phyloP scores from a whole-genome alignment of 2,797 vertebrate genomes.

The Nyctalus aviator region DNA sequence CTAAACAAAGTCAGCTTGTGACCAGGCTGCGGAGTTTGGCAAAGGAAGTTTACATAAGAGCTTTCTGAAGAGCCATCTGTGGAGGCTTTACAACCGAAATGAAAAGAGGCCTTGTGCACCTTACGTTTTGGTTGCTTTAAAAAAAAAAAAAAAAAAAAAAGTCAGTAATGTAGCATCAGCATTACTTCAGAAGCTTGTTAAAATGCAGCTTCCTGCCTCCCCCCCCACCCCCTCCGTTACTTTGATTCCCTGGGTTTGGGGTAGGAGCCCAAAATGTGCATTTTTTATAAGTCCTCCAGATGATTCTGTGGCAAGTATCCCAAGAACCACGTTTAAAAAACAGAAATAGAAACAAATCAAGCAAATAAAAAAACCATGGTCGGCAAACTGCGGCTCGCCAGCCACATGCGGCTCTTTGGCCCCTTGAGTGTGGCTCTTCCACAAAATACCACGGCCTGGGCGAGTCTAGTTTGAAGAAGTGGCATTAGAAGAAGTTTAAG shows the following conservation, averaged over 20 bases:
- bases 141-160: no score
- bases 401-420: no score
- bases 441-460: no score
- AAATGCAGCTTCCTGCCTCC: neutral
- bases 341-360: slow-evolving; percentile 40
- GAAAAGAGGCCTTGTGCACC: slow-evolving; percentile 59
- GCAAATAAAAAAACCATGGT: neutral
- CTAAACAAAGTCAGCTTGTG: slow-evolving; percentile 82
- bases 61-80: slow-evolving; percentile 32
- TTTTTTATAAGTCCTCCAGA: slow-evolving; percentile 17
- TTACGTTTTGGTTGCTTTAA: neutral
- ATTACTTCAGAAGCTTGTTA: neutral
- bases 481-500: no score
- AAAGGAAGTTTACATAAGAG: slow-evolving; percentile 61
- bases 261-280: neutral
- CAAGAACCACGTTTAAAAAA: slow-evolving; percentile 5
- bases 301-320: neutral
- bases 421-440: no score
- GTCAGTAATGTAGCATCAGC: neutral
- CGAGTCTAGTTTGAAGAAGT: no score
- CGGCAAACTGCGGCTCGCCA: no score
- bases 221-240: neutral
- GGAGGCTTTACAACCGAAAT: neutral
- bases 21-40: slow-evolving; percentile 52
- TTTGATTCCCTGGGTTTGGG: neutral